Percentiles rank a stretch among this genome's conserved stretches.
Evolutionary conservation across 2,113 vertebrate genomes (phyloP).

Genomic region (Sminthopsis crassicaudata): DNA sequence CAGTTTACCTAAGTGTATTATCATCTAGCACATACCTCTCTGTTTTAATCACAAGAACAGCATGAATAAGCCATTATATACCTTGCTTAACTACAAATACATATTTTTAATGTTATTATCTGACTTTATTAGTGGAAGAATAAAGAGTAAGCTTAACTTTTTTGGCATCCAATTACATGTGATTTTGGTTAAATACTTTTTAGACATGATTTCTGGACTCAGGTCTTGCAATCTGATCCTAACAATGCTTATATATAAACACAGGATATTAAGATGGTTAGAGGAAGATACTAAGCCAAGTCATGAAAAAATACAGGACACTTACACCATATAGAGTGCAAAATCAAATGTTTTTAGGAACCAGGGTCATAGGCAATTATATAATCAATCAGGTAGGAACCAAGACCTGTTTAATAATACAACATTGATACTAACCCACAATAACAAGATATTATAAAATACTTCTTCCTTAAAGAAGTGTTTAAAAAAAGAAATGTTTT

Average conservation of each 20-base stretch:
- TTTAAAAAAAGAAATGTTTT: too few species aligned
- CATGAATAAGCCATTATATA: background rate
- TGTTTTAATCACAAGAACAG: background rate
- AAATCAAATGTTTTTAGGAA: background rate
- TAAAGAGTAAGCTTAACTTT: background rate
- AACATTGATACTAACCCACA: background rate
- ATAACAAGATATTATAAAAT: background rate
- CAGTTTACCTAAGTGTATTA: background rate
- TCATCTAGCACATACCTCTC: background rate
- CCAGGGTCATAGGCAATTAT: background rate
- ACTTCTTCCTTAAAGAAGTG: background rate
- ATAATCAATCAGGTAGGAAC: background rate
- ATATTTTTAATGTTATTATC: background rate
- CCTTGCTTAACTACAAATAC: background rate
- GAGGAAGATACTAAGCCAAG: background rate
- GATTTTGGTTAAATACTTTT: background rate
- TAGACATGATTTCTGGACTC: background rate
- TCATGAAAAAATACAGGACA: background rate
- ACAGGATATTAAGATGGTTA: background rate
- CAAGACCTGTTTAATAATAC: background rate
- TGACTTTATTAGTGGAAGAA: background rate
- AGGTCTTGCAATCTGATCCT: background rate
- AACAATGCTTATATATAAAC: background rate
- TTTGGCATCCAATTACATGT: background rate
- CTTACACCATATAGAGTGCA: background rate